Evolutionary conservation across 1,140 invertebrate genomes (phyloP), one percentile per base, ranked within the genome.

Genomic region (Asbolus verrucosus): DNA sequence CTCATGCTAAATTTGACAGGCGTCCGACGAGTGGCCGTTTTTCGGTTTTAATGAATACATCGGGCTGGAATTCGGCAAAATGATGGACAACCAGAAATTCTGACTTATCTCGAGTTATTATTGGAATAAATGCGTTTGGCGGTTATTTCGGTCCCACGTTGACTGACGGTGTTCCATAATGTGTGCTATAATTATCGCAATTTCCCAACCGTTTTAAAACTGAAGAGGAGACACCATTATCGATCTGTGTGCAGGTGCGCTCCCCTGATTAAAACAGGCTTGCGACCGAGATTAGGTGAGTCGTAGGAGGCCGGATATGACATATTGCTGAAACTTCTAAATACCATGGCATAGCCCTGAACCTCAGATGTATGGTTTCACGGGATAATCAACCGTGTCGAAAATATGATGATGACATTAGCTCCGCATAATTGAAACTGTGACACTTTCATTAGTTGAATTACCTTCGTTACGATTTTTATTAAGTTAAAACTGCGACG

Each of bases 361-460:
- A 5, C 19, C 43, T 21, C 15, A 21, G 16, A 18, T 50, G n/a
- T 8, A 50, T 21, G 19, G 9, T 21, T 50, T 21, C 43, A 14
- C 15, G 43, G 18, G 43, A 24, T 50, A 50, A 50, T 50, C 18
- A 14, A 6, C 43, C 16, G 19, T 50, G 43, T 50, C 43, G 43
- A 50, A 50, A 50, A 18, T 21, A 50, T 50, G 21, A 50, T 50
- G 43, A 18, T 50, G 15, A 13, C 21, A 50, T 50, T 50, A 50
- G 43, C 16, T 21, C 18, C 19, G 19, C 21, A n/a, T 50, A 50
- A 50, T 50, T 50, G 18, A 18, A 50, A 50, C 16, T 6, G 15
- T 21, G 43, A 18, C 43, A 50, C 43, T 50, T 50, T 50, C 15
- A 24, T 50, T 50, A 2, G 43, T 4, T 21, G 18, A 50, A 50